Percentiles rank a stretch among this genome's conserved stretches.
These are phyloP conservation scores for Holothuria leucospilota DNA, from an alignment of 53 echinoderm and acorn worm species.

Conservation along the genomic window DNA sequence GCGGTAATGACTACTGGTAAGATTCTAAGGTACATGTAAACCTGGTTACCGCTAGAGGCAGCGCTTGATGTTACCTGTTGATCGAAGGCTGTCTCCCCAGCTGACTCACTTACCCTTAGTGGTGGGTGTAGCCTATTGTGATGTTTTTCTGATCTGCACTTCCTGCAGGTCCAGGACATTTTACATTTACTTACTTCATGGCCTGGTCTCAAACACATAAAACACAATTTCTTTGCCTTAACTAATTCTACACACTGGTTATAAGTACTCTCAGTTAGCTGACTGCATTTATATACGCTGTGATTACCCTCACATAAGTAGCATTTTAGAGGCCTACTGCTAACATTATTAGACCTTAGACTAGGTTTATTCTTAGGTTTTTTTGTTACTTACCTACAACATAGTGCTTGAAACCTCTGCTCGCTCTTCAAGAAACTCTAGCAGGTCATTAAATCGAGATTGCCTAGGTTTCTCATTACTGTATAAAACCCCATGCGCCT, in stretches of 20 bases:
- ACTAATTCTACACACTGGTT: constrained; percentile 38
- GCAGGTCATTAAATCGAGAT: constrained; percentile 26
- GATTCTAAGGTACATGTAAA: constrained; percentile 56
- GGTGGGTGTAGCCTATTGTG: constrained; percentile 52
- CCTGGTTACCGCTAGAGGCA: constrained; percentile 44
- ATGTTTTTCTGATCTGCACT: constrained; percentile 50
- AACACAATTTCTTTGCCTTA: constrained; percentile 47
- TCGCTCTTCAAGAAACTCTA: constrained; percentile 29
- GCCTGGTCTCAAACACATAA: constrained; percentile 48
- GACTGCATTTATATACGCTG: constrained; percentile 22
- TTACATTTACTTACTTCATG: constrained; percentile 34
- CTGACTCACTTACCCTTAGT: background rate
- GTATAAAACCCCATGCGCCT: constrained; percentile 42
- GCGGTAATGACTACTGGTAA: constrained; percentile 43
- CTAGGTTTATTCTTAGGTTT: background rate
- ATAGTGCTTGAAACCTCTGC: constrained; percentile 59
- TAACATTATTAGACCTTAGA: constrained; percentile 50
- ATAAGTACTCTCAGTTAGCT: constrained; percentile 7
- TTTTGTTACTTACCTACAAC: constrained; percentile 27
- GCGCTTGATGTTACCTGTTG: constrained; percentile 24
- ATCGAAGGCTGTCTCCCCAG: background rate
- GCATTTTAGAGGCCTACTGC: constrained; percentile 37
- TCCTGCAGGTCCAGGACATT: constrained; percentile 48
- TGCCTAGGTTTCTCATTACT: background rate
- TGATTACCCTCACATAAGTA: constrained; percentile 44